Evolutionary conservation across 2,888 invertebrate species (phyloP), one percentile per base, ranked within the genome.

Genomic region (Macaria liturata): DNA sequence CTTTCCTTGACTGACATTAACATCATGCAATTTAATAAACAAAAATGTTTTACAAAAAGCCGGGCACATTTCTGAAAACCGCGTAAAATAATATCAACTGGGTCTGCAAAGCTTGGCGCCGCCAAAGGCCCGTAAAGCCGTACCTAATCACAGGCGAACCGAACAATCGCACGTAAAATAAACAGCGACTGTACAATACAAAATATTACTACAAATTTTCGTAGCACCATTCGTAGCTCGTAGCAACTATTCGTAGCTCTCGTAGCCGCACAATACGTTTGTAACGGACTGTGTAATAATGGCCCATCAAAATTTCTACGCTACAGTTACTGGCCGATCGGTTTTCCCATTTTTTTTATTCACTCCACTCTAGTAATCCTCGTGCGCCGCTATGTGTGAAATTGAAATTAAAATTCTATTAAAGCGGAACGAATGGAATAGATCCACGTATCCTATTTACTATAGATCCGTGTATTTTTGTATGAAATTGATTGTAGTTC

Each of bases 361-460:
- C 80, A 81, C 73, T 80, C 73, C 72, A 73, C 74, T 77, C 72
- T 74, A 76, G 83, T 88, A 85, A 88, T 88, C 86, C 84, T 69
- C 75, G 76, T 68, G 75, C 72, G 76, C 80, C 66, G 76, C 77
- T 79, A 76, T 83, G 83, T 88, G 88, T 88, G 85, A 89, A 88
- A 88, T 86, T 88, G 86, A 85, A 87, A 89, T 88, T 89, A 89
- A 88, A 89, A 87, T 84, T 86, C 83, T 86, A 87, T 86, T 84
- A 84, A 83, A 83, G 72, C 73, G 78, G 75, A 81, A 80, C 80
- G 76, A 81, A 79, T 80, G 78, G 63, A 78, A 82, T 79, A 80
- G 78, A 78, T 73, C 66, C 68, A 65, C 61, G 67, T 69, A 65
- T 74, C 54, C 66, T 70, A 73, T 74, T 20, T 20, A 20, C 20